Evolutionary conservation across 2,888 invertebrate species (phyloP).

Genomic region (Ichneumoninae sp.): DNA sequence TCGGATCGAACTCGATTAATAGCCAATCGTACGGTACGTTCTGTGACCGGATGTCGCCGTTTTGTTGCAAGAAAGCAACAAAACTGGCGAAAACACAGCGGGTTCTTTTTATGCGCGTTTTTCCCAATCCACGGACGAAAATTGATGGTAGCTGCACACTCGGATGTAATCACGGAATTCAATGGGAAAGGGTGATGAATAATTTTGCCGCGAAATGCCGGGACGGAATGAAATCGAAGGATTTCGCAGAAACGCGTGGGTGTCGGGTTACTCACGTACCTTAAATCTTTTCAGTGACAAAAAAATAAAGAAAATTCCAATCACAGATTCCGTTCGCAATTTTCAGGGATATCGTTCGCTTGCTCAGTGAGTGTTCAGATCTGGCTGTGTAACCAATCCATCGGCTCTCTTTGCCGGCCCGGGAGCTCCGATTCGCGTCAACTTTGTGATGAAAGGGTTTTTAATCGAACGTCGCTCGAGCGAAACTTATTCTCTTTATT

Average conservation of each 20-base stretch:
- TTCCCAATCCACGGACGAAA: background rate
- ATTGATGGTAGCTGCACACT: background rate
- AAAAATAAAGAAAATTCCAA: constrained; percentile 42
- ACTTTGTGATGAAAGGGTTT: constrained; percentile 50
- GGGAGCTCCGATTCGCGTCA: constrained; percentile 27
- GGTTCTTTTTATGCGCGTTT: background rate
- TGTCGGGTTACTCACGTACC: constrained; percentile 15
- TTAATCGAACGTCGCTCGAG: constrained; percentile 56
- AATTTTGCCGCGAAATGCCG: constrained; percentile 31
- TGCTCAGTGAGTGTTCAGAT: constrained; percentile 18
- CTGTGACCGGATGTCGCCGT: background rate
- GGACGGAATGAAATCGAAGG: constrained; percentile 34
- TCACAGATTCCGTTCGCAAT: constrained; percentile 56
- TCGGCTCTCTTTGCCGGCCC: constrained; percentile 41
- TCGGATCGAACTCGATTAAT: background rate
- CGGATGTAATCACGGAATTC: background rate
- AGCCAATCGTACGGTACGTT: background rate
- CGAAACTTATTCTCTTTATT: constrained; percentile 51
- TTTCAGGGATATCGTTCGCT: constrained; percentile 41
- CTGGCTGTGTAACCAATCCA: constrained; percentile 49
- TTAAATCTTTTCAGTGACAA: background rate
- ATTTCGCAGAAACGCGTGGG: constrained; percentile 20
- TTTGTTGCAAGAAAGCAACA: background rate
- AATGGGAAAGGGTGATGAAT: constrained; percentile 44
- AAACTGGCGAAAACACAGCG: background rate